A percentile compares a stretch with the other conserved stretches of the same genome.
Evolutionary conservation across 2,113 vertebrate species (phyloP).

Genomic region (Nerophis lumbriciformis): DNA sequence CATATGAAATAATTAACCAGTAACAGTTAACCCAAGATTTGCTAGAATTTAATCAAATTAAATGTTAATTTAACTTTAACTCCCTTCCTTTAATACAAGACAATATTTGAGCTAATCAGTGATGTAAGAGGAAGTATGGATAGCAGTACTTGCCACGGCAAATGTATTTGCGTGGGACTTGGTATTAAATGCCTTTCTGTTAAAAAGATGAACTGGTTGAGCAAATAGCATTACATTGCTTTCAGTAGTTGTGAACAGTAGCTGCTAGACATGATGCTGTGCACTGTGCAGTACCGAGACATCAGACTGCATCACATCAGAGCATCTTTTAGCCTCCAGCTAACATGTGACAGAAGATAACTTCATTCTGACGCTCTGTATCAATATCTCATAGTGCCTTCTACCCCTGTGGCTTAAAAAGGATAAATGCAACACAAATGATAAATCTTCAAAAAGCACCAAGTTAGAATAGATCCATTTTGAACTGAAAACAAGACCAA

Average conservation of each 20-base stretch:
- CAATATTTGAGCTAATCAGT: too few relatives aligned
- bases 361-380: conserved; percentile 36
- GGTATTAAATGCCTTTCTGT: neutral
- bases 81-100: too few relatives aligned
- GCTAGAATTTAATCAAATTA: too few relatives aligned
- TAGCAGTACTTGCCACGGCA: too few relatives aligned
- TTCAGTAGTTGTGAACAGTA: conserved; percentile 1
- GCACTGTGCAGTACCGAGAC: conserved; percentile 34
- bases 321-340: conserved; percentile 33
- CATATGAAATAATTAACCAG: too few relatives aligned
- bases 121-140: too few relatives aligned
- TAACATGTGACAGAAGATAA: conserved; percentile 25
- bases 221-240: neutral
- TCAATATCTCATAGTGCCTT: conserved; percentile 51
- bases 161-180: too few relatives aligned
- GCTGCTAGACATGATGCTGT: conserved; percentile 33
- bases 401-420: conserved; percentile 12
- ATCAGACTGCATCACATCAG: conserved; percentile 59
- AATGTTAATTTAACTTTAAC: too few relatives aligned
- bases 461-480: conserved; percentile 15
- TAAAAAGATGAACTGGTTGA: neutral
- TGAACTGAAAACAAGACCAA: conserved; percentile 6
- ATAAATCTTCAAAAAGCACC: neutral
- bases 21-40: too few relatives aligned
- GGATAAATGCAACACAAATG: conserved; percentile 14